Evolutionary conservation across 2,888 invertebrate species (phyloP), one percentile per base, ranked within the genome.

Genomic region (Pherbina coryleti): DNA sequence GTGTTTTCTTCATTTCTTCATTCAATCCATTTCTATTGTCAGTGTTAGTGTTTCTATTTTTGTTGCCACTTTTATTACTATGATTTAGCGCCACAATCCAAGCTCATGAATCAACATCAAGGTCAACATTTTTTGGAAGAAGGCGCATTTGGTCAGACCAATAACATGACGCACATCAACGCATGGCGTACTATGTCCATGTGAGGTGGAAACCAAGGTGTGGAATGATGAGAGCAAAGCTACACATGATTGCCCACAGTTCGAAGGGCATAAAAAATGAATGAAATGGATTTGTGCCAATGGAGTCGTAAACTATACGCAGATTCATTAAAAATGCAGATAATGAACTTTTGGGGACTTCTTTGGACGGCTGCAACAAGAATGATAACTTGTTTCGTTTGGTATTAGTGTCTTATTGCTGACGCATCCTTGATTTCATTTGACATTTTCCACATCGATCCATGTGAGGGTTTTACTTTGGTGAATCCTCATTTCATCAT

Each of bases 291-390:
- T 37, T 66, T 37, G 4, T 34, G 64, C 19, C 64, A 31, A 66
- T 66, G 34, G 31, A 28, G 31, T 28, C 31, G 64, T 66, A 34
- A 66, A 66, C 34, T 22, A 66, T 34, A 28, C 31, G 34, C 64
- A 66, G 64, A 66, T 66, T 66, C 64, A 66, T 66, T 66, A 66
- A 66, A 66, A 66, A 66, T 66, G 34, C 64, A 66, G 64, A 66
- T 66, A 66, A 66, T 34, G 34, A 66, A 66, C 64, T 19, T 66
- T 37, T 66, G 8, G 34, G 34, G 34, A 9, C 34, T 19, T 28
- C 64, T 37, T 19, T n/a, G 34, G 62, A 14, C n/a, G 25, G 37
- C 34, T 28, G 31, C 64, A n/a, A 5, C 9, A 14, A n/a, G 31
- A 19, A 31, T 31, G 64, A 66, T 66, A 66, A 66, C 31, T 7